Conservation (phyloP, 2,797 vertebrate genomes). For the Poeciliopsis paucimaculata region DNA sequence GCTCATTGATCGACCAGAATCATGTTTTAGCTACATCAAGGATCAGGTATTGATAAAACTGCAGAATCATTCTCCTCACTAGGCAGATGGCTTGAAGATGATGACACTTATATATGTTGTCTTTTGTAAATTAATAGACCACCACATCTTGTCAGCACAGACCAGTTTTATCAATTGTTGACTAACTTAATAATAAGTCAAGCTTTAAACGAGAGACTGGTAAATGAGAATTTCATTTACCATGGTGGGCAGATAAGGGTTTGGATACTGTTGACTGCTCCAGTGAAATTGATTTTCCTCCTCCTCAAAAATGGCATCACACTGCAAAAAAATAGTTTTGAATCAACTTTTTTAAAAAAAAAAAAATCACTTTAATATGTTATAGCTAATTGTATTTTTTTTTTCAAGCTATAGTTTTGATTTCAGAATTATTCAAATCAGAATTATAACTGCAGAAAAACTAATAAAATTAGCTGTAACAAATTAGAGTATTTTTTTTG, state of each 20-base stretch:
- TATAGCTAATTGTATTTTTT: too few species aligned
- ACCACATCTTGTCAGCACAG: background rate
- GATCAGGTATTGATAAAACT: background rate
- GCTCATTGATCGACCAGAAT: background rate
- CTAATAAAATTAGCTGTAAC: too few species aligned
- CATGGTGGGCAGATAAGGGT: background rate
- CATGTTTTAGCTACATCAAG: background rate
- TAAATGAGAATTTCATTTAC: background rate
- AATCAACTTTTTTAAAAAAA: too few species aligned
- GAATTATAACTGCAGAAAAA: too few species aligned
- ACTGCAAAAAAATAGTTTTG: too few species aligned
- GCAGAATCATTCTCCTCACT: background rate
- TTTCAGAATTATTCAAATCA: too few species aligned
- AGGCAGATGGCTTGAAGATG: background rate
- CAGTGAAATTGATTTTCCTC: background rate
- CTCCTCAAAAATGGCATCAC: background rate
- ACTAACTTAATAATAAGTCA: background rate
- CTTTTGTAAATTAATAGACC: background rate
- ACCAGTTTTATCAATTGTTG: background rate
- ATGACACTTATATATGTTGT: background rate
- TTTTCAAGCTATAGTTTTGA: too few species aligned
- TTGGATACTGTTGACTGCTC: background rate
- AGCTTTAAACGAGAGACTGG: background rate
- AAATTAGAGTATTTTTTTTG: too few species aligned
- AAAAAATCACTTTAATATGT: too few species aligned